Base-by-base conservation (phyloP, 2,113 vertebrate species). In the Aleadryas rufinucha region DNA sequence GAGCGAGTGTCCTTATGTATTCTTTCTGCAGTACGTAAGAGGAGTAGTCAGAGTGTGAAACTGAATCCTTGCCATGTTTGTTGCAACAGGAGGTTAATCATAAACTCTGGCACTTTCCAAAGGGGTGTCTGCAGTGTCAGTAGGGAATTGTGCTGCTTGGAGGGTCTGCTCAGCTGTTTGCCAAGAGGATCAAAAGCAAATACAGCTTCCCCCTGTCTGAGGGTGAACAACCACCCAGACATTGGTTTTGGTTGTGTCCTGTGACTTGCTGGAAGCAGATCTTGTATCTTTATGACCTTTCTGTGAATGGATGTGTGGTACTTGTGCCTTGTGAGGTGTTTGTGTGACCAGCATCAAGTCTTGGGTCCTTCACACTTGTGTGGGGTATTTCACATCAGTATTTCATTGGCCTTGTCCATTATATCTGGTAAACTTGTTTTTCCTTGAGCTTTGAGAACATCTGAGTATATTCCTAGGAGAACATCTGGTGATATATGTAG, bases 81-180 rank as follows among this genome's bases (percentile, higher is more conserved):
- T 92, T 95, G 90, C 90, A 88, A 64, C 85, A 81, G 88, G 88
- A 96, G 92, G 83, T 96, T 95, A 93, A 94, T 95, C 83, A 86
- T 86, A 84, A 93, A 86, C 90, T 87, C 80, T 89, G 87, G 79
- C 92, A 64, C 75, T 94, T 95, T 66, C 68, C 41, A 75, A 60
- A 88, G 93, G 84, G 69, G 7, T 75, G 80, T 63, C 68, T 71
- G 70, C n/a, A 35, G 61, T 69, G 84, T 39, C 20, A 4, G 39
- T 42, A 72, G 68, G 21, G 39, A 88, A 3, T 0, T 31, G 44
- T 35, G 84, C 87, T 80, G 42, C 66, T 85, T 4, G 0, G 14
- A 87, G 91, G 87, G 59, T 77, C 93, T 14, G 75, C 49, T 61
- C 82, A 83, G 87, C 78, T 76, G 18, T 35, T 61, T 57, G 75